Evolutionary conservation across 2,888 invertebrate genomes (phyloP).

Genomic region (Lasiommata megera): DNA sequence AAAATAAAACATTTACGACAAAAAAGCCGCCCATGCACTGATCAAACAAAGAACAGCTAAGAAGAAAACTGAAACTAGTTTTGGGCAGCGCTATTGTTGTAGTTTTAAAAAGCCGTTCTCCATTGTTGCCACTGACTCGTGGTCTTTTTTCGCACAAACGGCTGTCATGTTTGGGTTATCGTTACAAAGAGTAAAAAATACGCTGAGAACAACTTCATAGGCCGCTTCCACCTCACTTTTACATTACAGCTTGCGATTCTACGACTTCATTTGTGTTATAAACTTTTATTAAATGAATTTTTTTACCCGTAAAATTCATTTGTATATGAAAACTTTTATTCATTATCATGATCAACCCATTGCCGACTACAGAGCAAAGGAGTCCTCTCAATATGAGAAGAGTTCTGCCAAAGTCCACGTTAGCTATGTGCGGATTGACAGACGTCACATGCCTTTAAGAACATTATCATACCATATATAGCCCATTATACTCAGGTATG

Average conservation of each 20-base stretch:
- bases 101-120: slow-evolving; percentile 9
- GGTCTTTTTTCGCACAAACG: slow-evolving; percentile 14
- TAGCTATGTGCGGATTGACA: too few relatives aligned
- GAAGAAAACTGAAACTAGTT: background rate
- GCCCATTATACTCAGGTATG: too few relatives aligned
- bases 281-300: background rate
- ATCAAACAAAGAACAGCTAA: background rate
- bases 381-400: too few relatives aligned
- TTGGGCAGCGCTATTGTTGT: slow-evolving; percentile 10
- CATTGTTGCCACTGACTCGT: slow-evolving; percentile 3
- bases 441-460: too few relatives aligned
- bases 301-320: background rate
- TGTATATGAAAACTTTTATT: too few relatives aligned
- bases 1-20: background rate
- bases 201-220: slow-evolving; percentile 2
- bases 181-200: slow-evolving; percentile 7
- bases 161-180: slow-evolving; percentile 13
- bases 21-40: too few relatives aligned
- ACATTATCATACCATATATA: too few relatives aligned
- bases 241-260: background rate
- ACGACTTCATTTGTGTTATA: background rate
- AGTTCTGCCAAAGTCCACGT: too few relatives aligned
- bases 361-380: too few relatives aligned
- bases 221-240: background rate
- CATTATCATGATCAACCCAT: too few relatives aligned